A percentile compares a stretch with the other conserved stretches of the same genome.
Conservation (phyloP, 2,888 invertebrate species). For the Altica lythri region DNA sequence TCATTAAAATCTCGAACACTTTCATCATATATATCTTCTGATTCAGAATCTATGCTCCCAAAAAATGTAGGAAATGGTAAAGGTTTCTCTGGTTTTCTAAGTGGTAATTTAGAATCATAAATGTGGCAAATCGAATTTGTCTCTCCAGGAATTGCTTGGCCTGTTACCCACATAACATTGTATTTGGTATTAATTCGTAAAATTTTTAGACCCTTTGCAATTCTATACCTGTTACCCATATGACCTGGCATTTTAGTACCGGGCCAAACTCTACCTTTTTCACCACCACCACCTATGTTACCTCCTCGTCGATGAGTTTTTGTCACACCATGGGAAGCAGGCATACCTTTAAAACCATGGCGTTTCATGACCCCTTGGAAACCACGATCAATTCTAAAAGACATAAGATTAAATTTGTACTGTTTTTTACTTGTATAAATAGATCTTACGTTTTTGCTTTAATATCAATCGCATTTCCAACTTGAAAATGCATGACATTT, state of each 20-base stretch:
- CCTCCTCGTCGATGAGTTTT: conserved; percentile 93
- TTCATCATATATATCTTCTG: conserved; percentile 78
- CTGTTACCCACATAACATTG: conserved; percentile 89
- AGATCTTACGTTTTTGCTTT: conserved; percentile 85
- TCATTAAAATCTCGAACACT: conserved; percentile 75
- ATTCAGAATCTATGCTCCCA: conserved; percentile 57
- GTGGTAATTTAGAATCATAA: conserved; percentile 76
- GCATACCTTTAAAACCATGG: conserved; percentile 95
- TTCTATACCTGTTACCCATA: conserved; percentile 83
- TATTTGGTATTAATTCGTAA: conserved; percentile 92
- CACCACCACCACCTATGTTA: conserved; percentile 86
- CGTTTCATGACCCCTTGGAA: conserved; percentile 98
- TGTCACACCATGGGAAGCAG: conserved; percentile 89
- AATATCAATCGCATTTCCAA: conserved; percentile 90
- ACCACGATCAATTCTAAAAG: conserved; percentile 81
- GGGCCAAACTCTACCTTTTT: conserved; percentile 86
- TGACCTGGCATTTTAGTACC: conserved; percentile 97
- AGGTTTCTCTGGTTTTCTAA: conserved; percentile 62
- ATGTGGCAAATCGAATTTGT: conserved; percentile 79
- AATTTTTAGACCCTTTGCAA: conserved; percentile 72
- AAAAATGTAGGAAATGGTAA: conserved; percentile 84
- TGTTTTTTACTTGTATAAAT: conserved; percentile 2
- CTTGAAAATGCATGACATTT: conserved; percentile 82
- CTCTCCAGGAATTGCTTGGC: conserved; percentile 81
- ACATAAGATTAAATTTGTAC: not conserved